Percentiles rank a stretch among this genome's conserved stretches.
These are phyloP conservation scores for Pipra filicauda DNA, from an alignment of 2,113 vertebrate genomes.

Conservation along the genomic window DNA sequence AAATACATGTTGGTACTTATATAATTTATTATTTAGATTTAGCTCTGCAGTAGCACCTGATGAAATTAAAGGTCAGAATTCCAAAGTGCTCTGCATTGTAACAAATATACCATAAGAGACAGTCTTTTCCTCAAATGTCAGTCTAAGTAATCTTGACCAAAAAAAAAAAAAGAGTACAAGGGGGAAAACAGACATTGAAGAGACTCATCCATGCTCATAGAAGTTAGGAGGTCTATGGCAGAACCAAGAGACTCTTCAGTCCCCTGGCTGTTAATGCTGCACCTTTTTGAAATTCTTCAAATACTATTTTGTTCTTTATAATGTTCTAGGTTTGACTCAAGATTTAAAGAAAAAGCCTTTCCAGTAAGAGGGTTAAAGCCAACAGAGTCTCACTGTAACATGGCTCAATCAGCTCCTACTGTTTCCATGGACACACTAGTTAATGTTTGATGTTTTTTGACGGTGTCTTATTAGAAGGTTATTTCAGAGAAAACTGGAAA, in stretches of 20 bases:
- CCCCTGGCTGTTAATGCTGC: background rate
- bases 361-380: background rate
- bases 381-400: background rate
- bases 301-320: background rate
- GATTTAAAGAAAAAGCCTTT: background rate
- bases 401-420: background rate
- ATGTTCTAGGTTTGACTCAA: background rate
- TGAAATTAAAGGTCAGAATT: background rate
- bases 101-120: background rate
- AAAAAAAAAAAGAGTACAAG: background rate
- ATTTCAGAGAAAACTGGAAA: background rate
- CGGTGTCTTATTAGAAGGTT: background rate
- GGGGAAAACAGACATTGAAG: background rate
- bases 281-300: background rate
- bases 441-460: background rate
- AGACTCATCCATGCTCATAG: background rate
- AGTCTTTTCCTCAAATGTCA: background rate
- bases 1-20: background rate
- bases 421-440: slow-evolving; percentile 40
- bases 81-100: background rate
- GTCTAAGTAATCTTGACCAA: background rate
- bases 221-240: background rate
- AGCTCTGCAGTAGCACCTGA: background rate
- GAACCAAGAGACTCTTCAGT: background rate
- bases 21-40: background rate